Conservation (phyloP, 2,797 vertebrate species). For the Pipistrellus pygmaeus region DNA sequence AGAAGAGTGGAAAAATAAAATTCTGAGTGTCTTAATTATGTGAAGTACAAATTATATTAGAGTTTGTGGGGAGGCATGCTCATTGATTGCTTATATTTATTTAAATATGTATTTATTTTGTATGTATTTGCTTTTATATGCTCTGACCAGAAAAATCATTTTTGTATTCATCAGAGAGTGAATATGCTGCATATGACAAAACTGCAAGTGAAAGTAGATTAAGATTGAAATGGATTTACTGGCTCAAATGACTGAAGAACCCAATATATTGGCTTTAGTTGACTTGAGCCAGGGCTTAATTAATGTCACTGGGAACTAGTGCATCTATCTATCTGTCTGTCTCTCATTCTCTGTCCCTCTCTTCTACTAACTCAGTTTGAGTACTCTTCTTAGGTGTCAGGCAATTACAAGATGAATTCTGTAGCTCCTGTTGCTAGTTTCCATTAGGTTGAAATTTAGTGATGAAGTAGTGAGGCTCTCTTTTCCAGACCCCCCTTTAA, state of each 20-base stretch:
- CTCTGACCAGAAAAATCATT: background rate
- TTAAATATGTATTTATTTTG: background rate
- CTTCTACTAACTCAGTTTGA: background rate
- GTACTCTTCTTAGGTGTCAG: background rate
- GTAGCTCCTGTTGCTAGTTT: background rate
- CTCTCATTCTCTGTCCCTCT: background rate
- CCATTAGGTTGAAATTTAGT: background rate
- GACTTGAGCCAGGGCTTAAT: background rate
- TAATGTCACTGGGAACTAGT: background rate
- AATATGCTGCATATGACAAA: conserved; percentile 1
- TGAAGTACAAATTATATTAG: background rate
- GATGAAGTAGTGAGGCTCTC: background rate
- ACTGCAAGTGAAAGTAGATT: background rate
- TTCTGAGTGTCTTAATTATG: background rate
- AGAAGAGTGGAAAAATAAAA: conserved; percentile 28
- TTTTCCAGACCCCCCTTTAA: background rate
- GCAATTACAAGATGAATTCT: background rate
- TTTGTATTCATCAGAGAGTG: background rate
- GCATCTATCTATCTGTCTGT: background rate
- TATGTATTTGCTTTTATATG: background rate
- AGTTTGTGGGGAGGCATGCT: background rate
- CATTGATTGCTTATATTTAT: background rate
- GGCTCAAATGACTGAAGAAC: background rate
- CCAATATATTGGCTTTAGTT: background rate
- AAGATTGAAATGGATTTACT: background rate